Conservation (phyloP, 2,113 vertebrate genomes). For the Ranitomeya variabilis region DNA sequence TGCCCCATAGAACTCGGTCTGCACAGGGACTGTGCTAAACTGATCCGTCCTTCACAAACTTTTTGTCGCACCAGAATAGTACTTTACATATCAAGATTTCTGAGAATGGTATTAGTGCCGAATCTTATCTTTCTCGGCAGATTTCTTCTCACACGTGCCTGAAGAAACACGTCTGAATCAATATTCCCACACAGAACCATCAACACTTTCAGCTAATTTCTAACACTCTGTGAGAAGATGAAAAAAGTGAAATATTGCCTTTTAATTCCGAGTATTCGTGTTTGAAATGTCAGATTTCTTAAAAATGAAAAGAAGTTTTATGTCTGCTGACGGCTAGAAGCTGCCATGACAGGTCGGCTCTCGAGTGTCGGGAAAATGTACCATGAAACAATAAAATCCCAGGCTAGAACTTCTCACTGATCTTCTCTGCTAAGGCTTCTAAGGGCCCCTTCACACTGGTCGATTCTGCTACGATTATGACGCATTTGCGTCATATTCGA, state of each 20-base stretch:
- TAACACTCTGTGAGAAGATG: neutral
- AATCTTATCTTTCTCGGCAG: neutral
- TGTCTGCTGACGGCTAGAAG: neutral
- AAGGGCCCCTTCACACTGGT: too few relatives aligned
- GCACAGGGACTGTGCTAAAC: too few relatives aligned
- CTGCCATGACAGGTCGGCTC: neutral
- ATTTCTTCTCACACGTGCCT: neutral
- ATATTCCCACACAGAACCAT: conserved; percentile 1
- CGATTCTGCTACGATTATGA: too few relatives aligned
- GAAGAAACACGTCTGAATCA: conserved; percentile 37
- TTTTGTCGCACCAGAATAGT: neutral
- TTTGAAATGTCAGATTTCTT: conserved; percentile 4
- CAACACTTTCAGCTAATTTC: conserved; percentile 38
- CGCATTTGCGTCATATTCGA: too few relatives aligned
- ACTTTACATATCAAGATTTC: neutral
- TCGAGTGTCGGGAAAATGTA: neutral
- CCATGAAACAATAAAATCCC: neutral
- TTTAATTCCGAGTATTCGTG: neutral
- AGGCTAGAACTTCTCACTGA: neutral
- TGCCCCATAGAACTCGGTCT: too few relatives aligned
- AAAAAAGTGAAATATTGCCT: neutral
- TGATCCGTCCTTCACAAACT: neutral
- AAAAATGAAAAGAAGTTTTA: neutral
- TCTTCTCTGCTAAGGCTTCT: neutral
- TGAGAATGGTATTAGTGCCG: neutral